phyloP scores from a whole-genome alignment of 2,113 vertebrate genomes.

The Neoarius graeffei region DNA sequence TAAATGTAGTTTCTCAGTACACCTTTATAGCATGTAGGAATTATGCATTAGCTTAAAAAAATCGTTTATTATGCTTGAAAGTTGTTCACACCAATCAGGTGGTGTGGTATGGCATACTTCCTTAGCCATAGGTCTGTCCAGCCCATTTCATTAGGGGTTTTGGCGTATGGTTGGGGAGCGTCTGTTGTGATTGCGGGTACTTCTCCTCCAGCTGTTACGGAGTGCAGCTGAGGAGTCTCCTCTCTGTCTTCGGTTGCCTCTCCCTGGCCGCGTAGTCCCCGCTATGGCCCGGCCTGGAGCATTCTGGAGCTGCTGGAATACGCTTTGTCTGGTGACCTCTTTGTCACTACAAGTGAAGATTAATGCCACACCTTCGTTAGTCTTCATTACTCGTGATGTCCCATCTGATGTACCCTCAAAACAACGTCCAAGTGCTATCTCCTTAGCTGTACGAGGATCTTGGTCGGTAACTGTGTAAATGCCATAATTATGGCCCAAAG shows the following conservation, averaged over 20 bases:
- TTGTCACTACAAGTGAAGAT: conserved; percentile 86
- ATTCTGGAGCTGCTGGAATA: conserved; percentile 83
- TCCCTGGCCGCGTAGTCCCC: conserved; percentile 66
- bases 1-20: not conserved
- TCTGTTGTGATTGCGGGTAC: conserved; percentile 62
- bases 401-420: conserved; percentile 93
- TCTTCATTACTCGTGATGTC: conserved; percentile 91
- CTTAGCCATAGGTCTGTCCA: not conserved
- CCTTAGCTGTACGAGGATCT: conserved; percentile 91
- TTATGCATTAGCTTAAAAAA: not conserved
- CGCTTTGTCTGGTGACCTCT: conserved; percentile 77
- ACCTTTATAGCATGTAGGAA: not conserved
- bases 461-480: conserved; percentile 98
- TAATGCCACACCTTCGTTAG: conserved; percentile 82
- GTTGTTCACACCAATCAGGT: not conserved
- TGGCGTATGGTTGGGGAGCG: conserved; percentile 54
- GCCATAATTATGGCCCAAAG: conserved; percentile 94
- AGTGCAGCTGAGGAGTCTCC: conserved; percentile 44
- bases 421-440: conserved; percentile 93
- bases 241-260: conserved; percentile 63
- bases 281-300: conserved; percentile 62
- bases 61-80: not conserved
- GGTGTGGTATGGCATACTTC: not conserved
- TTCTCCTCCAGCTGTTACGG: conserved; percentile 66
- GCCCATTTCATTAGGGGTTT: conserved; percentile 41